Evolutionary conservation across 2,797 vertebrate genomes (phyloP).

Genomic region (Coccyzus lansbergi): DNA sequence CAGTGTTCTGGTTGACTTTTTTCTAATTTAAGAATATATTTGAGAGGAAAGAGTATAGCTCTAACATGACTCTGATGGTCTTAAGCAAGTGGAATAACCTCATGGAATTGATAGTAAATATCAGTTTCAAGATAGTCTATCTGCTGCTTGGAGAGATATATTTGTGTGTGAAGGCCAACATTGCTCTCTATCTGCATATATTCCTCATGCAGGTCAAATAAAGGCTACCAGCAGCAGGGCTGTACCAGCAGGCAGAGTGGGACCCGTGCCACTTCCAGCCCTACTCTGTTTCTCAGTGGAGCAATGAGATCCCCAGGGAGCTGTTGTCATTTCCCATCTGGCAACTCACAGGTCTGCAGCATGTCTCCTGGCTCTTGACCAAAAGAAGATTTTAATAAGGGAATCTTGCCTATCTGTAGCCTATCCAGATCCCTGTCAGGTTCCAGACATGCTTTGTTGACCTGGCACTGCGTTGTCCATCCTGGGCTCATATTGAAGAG

Average conservation of each 20-base stretch:
- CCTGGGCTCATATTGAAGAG: neutral
- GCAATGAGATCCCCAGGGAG: neutral
- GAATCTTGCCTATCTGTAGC: neutral
- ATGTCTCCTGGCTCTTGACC: neutral
- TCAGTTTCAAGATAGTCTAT: neutral
- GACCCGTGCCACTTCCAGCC: neutral
- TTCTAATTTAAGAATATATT: neutral
- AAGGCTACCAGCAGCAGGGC: neutral
- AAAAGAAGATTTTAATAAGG: neutral
- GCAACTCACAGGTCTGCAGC: neutral
- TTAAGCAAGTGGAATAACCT: neutral
- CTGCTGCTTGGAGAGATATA: neutral
- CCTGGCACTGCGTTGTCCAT: neutral
- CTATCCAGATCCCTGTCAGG: neutral
- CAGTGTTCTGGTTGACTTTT: neutral
- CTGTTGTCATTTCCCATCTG: neutral
- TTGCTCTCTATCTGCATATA: neutral
- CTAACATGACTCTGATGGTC: neutral
- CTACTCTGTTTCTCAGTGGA: rapidly evolving
- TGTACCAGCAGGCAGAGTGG: neutral
- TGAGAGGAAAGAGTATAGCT: neutral
- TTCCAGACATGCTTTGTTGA: neutral
- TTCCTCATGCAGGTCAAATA: neutral
- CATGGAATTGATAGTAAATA: neutral
- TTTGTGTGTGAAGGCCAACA: neutral